Evolutionary conservation across 2,888 invertebrate species (phyloP), one percentile per base, ranked within the genome.

Genomic region (Dione juno): DNA sequence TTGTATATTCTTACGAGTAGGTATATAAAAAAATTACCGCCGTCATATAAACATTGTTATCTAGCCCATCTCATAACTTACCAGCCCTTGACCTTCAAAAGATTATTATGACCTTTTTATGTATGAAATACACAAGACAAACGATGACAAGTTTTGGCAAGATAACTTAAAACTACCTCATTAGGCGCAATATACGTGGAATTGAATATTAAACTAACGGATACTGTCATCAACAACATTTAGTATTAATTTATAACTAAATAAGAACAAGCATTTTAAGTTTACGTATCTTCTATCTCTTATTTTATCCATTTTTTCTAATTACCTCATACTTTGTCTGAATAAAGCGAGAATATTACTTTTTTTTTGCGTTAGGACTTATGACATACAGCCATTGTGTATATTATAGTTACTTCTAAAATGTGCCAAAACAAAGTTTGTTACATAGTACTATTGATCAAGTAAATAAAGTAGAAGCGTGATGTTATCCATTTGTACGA

Each of bases 1-100:
- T n/a, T n/a, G n/a, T n/a, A n/a, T n/a, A n/a, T n/a, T n/a, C n/a
- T n/a, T n/a, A n/a, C n/a, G n/a, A n/a, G n/a, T n/a, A n/a, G n/a
- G n/a, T n/a, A n/a, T n/a, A n/a, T n/a, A n/a, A n/a, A 37, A 37
- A 37, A 37, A 37, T 8, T 8, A 37, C 5, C 37, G 37, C 37
- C 45, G n/a, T 3, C 7, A 48, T 6, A 48, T 28, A 58, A 58
- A 41, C 40, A 58, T 13, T 19, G 58, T 58, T 58, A 58, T 40
- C 58, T 58, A 58, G 16, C n/a, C 19, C 19, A 58, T 16, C 40
- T 58, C 40, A 58, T 40, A 19, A 11, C 69, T 67, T 57, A 48
- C 58, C 45, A 54, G 52, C 52, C 71, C 69, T 71, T 74, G 65
- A 13, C 71, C 69, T 71, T 71, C 65, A 28, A 53, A 53, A 53